These are phyloP conservation scores for Pterobdella sp. DNA, from an alignment of 2,888 invertebrate species.

Conservation along the genomic window DNA sequence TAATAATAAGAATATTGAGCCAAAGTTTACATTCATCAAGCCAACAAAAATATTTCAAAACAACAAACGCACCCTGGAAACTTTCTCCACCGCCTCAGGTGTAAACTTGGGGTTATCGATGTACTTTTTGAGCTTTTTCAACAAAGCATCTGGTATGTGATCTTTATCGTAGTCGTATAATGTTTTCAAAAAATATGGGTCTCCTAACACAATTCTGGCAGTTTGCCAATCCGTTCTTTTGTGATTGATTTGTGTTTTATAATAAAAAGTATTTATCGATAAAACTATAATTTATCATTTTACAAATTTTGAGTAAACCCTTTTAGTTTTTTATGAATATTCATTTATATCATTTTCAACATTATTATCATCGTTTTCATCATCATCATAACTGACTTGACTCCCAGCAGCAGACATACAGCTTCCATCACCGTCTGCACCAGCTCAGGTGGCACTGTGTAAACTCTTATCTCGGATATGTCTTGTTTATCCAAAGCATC, in stretches of 20 bases:
- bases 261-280: too few species aligned
- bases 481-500: slow-evolving; percentile 79
- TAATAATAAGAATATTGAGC: too few species aligned
- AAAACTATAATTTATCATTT: too few species aligned
- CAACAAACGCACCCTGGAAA: slow-evolving; percentile 63
- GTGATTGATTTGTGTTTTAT: too few species aligned
- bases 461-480: slow-evolving; percentile 79
- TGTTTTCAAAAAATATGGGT: slow-evolving; percentile 72
- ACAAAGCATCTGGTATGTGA: slow-evolving; percentile 64
- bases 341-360: too few species aligned
- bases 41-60: not conserved
- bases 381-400: slow-evolving; percentile 74
- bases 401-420: slow-evolving; percentile 71
- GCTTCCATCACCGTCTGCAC: slow-evolving; percentile 84
- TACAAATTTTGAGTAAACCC: too few species aligned
- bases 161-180: slow-evolving; percentile 79
- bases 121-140: slow-evolving; percentile 73
- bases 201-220: slow-evolving; percentile 71
- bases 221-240: slow-evolving; percentile 75
- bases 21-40: too few species aligned
- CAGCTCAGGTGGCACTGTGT: slow-evolving; percentile 75
- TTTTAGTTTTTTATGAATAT: too few species aligned
- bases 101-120: slow-evolving; percentile 76
- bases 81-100: slow-evolving; percentile 74
- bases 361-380: too few species aligned